phyloP scores from a whole-genome alignment of 2,113 vertebrate species.

The Trinectes maculatus region DNA sequence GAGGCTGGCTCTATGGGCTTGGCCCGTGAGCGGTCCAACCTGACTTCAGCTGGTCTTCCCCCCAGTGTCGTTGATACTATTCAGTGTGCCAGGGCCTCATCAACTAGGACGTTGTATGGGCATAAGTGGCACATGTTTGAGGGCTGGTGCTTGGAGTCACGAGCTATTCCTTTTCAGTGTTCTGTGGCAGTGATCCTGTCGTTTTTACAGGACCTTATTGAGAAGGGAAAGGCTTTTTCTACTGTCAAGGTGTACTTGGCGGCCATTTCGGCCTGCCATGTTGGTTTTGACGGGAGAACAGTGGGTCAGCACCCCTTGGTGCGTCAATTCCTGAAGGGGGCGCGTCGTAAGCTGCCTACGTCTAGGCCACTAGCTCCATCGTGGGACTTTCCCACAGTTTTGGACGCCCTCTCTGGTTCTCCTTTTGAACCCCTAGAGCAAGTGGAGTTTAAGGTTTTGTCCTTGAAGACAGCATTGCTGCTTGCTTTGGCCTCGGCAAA shows the following conservation, averaged over 20 bases:
- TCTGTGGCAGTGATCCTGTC: too few relatives aligned
- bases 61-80: too few relatives aligned
- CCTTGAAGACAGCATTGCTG: neutral
- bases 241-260: neutral
- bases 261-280: neutral
- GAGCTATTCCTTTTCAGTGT: too few relatives aligned
- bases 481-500: neutral
- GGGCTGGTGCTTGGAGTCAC: too few relatives aligned
- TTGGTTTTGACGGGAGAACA: neutral
- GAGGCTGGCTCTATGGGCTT: too few relatives aligned
- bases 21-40: too few relatives aligned
- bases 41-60: too few relatives aligned
- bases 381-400: neutral
- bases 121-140: too few relatives aligned
- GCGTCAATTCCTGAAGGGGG: neutral
- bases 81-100: too few relatives aligned
- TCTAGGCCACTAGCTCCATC: neutral
- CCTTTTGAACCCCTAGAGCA: neutral
- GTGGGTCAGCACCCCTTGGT: neutral
- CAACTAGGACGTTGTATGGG: too few relatives aligned
- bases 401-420: fast-evolving
- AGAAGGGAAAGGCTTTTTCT: neutral
- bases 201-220: neutral
- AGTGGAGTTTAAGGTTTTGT: neutral
- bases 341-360: too few relatives aligned